Conservation (phyloP, 2,113 vertebrate genomes). For the Pteronura brasiliensis region DNA sequence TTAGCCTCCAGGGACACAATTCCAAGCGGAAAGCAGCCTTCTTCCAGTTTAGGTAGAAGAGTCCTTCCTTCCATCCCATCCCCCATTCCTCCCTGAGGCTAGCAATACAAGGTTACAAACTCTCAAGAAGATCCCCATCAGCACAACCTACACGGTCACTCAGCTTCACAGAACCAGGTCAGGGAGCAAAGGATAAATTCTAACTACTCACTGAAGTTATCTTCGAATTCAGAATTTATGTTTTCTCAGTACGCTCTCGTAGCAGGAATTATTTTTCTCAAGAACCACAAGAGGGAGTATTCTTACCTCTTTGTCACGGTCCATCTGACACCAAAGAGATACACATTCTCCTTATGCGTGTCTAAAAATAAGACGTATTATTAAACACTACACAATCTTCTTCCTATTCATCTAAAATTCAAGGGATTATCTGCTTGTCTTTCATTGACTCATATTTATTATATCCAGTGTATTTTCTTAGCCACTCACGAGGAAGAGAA, state of each 20-base stretch:
- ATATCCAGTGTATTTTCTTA: constrained; percentile 8
- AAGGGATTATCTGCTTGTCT: constrained; percentile 41
- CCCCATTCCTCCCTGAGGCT: background rate
- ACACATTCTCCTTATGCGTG: background rate
- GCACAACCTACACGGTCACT: background rate
- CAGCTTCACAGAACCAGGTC: background rate
- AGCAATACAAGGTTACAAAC: background rate
- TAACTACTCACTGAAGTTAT: background rate
- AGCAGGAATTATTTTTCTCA: constrained; percentile 44
- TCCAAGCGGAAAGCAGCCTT: background rate
- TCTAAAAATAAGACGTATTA: constrained; percentile 14
- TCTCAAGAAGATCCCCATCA: background rate
- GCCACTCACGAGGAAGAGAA: background rate
- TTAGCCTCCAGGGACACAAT: background rate
- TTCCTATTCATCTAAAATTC: background rate
- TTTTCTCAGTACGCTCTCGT: background rate
- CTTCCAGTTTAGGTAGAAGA: background rate
- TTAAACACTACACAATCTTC: constrained; percentile 5
- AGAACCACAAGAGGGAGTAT: constrained; percentile 76
- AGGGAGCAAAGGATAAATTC: background rate
- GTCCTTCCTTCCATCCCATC: background rate
- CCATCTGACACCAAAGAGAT: background rate
- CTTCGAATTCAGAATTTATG: background rate
- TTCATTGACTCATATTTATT: constrained; percentile 26
- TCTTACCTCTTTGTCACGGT: constrained; percentile 57